Evolutionary conservation across 1,140 invertebrate species (phyloP).

Genomic region (Ostrea edulis): DNA sequence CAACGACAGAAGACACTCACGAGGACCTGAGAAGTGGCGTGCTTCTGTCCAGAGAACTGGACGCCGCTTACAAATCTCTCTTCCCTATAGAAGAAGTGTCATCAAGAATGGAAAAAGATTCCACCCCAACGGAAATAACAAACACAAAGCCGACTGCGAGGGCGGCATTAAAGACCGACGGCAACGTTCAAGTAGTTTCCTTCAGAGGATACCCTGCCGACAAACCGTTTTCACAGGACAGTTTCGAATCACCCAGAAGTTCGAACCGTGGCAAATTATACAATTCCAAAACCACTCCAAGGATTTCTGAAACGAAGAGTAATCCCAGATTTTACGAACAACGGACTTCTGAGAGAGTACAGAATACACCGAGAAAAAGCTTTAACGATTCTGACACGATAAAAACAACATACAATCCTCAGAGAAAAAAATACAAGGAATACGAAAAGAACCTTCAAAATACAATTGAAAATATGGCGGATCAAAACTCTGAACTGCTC

Average conservation of each 20-base stretch:
- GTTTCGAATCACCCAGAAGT: not conserved
- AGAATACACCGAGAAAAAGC: not conserved
- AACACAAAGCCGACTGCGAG: not conserved
- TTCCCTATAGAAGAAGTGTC: not conserved
- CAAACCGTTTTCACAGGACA: not conserved
- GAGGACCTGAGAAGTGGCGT: not conserved
- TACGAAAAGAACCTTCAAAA: not conserved
- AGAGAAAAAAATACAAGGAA: not conserved
- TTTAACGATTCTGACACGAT: not conserved
- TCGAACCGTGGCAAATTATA: not conserved
- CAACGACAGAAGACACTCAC: not conserved
- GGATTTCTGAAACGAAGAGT: not conserved
- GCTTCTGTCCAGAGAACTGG: not conserved
- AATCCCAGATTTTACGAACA: not conserved
- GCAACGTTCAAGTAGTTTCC: not conserved
- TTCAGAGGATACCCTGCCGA: not conserved
- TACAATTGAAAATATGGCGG: not conserved
- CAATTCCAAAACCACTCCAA: not conserved
- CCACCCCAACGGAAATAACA: not conserved
- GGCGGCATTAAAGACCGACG: too few relatives aligned
- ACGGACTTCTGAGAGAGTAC: not conserved
- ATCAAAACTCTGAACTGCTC: not conserved
- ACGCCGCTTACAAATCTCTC: not conserved
- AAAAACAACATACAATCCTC: not conserved
- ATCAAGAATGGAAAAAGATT: conserved; percentile 3